phyloP scores from a whole-genome alignment of 2,888 invertebrate species.

The Melanchra persicariae region DNA sequence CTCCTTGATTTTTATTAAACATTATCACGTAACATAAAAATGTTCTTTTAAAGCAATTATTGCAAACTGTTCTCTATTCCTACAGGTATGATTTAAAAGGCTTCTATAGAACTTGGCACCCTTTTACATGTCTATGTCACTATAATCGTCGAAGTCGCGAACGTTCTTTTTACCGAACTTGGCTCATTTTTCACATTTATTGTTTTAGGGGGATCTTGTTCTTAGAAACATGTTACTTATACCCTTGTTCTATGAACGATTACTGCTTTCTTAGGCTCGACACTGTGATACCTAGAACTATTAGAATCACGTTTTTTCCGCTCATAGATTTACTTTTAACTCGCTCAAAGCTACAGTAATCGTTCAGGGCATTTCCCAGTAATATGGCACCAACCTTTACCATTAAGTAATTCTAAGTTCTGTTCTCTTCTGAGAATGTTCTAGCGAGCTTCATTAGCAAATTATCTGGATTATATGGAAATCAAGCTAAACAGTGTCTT shows the following conservation, averaged over 20 bases:
- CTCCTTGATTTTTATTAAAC: too few relatives aligned
- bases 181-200: constrained; percentile 25
- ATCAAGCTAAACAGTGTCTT: not conserved
- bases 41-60: not conserved
- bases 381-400: too few relatives aligned
- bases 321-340: not conserved
- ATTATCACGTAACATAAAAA: not conserved
- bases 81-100: constrained; percentile 10
- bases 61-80: not conserved
- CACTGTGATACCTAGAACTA: too few relatives aligned
- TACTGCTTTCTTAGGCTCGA: too few relatives aligned
- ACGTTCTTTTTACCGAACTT: constrained; percentile 6
- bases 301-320: too few relatives aligned
- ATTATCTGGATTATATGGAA: constrained; percentile 1
- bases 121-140: not conserved
- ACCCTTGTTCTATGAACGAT: too few relatives aligned
- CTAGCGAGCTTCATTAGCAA: not conserved
- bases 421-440: not conserved
- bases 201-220: constrained; percentile 13
- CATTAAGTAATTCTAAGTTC: not conserved
- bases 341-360: not conserved
- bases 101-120: not conserved
- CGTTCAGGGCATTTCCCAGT: not conserved
- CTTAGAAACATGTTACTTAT: too few relatives aligned
- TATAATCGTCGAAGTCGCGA: not conserved